Percentiles rank a stretch among this genome's conserved stretches.
phyloP scores from a whole-genome alignment of 2,888 invertebrate species.

The Aphidius colemani region DNA sequence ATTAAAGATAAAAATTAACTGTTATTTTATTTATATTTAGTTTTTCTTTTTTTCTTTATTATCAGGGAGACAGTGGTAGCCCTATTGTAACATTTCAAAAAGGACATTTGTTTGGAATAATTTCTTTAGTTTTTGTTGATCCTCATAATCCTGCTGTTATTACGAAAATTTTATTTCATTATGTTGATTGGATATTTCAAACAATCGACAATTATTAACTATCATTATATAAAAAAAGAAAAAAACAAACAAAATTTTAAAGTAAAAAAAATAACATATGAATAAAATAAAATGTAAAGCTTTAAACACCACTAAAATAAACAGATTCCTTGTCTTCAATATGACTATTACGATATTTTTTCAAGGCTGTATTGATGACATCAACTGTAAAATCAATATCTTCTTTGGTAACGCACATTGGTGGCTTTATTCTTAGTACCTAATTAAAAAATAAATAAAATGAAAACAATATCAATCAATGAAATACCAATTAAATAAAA shows the following conservation, averaged over 20 bases:
- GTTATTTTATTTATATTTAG: no score
- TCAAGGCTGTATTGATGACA: conserved; percentile 67
- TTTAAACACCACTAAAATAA: conserved; percentile 32
- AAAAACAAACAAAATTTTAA: no score
- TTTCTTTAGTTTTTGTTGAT: no score
- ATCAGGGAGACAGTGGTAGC: no score
- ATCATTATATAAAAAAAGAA: no score
- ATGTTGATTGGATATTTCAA: no score
- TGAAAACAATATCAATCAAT: not conserved
- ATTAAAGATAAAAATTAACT: no score
- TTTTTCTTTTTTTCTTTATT: no score
- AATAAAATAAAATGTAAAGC: not conserved
- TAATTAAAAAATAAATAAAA: conserved; percentile 56
- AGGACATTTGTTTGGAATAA: no score
- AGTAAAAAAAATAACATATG: conserved; percentile 7
- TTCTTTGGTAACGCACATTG: conserved; percentile 87
- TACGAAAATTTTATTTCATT: no score
- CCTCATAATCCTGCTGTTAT: no score
- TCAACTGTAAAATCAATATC: conserved; percentile 79
- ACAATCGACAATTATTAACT: not conserved
- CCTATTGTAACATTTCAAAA: no score
- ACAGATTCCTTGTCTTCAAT: conserved; percentile 36
- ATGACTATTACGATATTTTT: conserved; percentile 47
- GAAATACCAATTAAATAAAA: not conserved
- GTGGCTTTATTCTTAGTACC: conserved; percentile 91